Base-by-base conservation (phyloP, 1,140 invertebrate species). In the Monochamus saltuarius region DNA sequence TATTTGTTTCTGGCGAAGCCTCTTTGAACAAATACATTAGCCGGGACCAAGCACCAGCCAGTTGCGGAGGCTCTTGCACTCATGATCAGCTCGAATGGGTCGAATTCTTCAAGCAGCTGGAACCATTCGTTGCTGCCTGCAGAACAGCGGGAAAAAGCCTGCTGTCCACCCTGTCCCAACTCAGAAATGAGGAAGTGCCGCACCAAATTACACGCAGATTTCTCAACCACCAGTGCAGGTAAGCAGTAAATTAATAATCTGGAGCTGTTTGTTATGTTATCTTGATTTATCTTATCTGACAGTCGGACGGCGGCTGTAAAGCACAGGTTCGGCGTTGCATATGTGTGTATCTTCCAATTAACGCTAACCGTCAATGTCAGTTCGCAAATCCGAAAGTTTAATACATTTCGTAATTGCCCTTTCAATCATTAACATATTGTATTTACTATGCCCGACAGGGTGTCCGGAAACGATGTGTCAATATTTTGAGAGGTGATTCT, bases 51-150 rank as follows among this genome's bases (percentile, higher is more conserved):
- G 70, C 81, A 40, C 83, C 80, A 53, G 75, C 77, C 46, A 73
- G 73, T 72, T 82, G 77, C 71, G 78, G 77, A 49, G 79, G 82
- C 61, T 73, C 74, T 38, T 73, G 75, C 62, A 75, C 77, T 58
- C 82, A 85, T 74, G 81, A 86, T 66, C 84, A 85, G 62, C 62
- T 78, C 45, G 81, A 82, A 70, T 87, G 84, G 84, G 80, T 85
- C 49, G 81, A 84, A 63, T 86, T 85, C 73, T 85, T 84, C 73
- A 81, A 82, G 76, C 80, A 81, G 68, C 65, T 79, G 36, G 83
- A 84, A 74, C 78, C 81, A 36, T 80, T 84, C 62, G 69, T 80
- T 43, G 71, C 66, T 9, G 71, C 74, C 35, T 84, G 83, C 59
- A 74, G 78, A 46, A 65, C 71, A 1, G 79, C 78, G 47, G 82